Conservation (phyloP, 2,888 invertebrate genomes). For the Tridacna gigas region DNA sequence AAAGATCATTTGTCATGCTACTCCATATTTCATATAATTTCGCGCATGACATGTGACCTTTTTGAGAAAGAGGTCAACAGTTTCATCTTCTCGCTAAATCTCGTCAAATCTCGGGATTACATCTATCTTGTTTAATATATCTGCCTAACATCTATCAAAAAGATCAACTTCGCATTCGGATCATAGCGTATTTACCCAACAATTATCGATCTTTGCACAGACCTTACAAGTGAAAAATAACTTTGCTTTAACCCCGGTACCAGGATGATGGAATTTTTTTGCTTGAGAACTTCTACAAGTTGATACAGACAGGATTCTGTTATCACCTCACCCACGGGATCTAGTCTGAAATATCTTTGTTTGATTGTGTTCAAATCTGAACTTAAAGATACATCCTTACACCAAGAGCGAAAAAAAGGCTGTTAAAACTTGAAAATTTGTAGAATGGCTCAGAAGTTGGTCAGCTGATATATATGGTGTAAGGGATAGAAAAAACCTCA, state of each 20-base stretch:
- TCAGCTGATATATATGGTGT: too few relatives aligned
- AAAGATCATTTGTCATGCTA: neutral
- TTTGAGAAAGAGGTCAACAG: constrained; percentile 20
- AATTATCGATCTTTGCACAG: constrained; percentile 16
- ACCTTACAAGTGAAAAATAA: constrained; percentile 18
- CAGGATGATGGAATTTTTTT: constrained; percentile 14
- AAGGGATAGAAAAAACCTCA: too few relatives aligned
- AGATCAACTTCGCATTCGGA: constrained; percentile 11
- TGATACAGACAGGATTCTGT: neutral
- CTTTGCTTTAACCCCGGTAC: constrained; percentile 14
- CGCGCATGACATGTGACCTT: constrained; percentile 26
- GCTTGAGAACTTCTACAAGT: constrained; percentile 14
- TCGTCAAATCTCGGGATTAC: constrained; percentile 26
- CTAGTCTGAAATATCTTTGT: neutral
- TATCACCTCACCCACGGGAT: neutral
- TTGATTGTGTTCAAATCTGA: too few relatives aligned
- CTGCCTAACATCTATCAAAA: constrained; percentile 1
- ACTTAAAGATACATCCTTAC: too few relatives aligned
- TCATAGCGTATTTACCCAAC: constrained; percentile 24
- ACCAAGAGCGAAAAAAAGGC: too few relatives aligned
- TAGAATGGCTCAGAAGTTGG: too few relatives aligned
- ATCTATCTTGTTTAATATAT: constrained; percentile 7
- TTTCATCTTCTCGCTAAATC: constrained; percentile 28
- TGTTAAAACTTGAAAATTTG: too few relatives aligned
- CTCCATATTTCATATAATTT: constrained; percentile 3